phyloP scores from a whole-genome alignment of 2,797 vertebrate genomes.

The Geotria australis region DNA sequence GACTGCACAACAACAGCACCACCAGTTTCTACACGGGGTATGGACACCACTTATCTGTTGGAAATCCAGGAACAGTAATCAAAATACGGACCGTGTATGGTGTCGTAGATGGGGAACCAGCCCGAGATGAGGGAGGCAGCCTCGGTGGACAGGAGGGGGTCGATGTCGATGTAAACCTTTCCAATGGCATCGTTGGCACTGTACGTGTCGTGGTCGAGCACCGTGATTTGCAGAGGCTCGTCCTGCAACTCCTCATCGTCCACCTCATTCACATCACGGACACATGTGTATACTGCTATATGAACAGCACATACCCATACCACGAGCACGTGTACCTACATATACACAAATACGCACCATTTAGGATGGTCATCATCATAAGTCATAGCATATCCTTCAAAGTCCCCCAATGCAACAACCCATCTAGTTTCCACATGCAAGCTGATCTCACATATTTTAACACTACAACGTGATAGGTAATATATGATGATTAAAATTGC shows the following conservation, averaged over 20 bases:
- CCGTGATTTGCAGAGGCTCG: constrained; percentile 84
- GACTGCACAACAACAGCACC: too few species aligned
- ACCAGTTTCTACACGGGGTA: too few species aligned
- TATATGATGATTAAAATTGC: too few species aligned
- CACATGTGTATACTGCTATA: too few species aligned
- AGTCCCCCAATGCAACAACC: too few species aligned
- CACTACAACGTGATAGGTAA: too few species aligned
- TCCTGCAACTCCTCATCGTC: constrained; percentile 94
- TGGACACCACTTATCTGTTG: too few species aligned
- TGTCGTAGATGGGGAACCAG: constrained; percentile 98
- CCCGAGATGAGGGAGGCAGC: constrained; percentile 87
- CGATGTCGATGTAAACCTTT: constrained; percentile 96
- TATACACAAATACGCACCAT: not conserved
- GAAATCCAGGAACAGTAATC: too few species aligned
- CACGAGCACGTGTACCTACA: not conserved
- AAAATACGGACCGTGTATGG: constrained; percentile 47
- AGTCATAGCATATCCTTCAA: too few species aligned
- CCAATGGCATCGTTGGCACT: constrained; percentile 96
- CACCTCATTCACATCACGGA: constrained; percentile 18
- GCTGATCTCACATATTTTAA: too few species aligned
- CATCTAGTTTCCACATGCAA: too few species aligned
- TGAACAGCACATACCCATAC: not conserved
- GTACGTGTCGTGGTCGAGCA: constrained; percentile 88
- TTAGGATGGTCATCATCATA: not conserved
- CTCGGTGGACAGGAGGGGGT: constrained; percentile 65